Evolutionary conservation across 2,797 vertebrate species (phyloP).

Genomic region (Cirrhinus mrigala): DNA sequence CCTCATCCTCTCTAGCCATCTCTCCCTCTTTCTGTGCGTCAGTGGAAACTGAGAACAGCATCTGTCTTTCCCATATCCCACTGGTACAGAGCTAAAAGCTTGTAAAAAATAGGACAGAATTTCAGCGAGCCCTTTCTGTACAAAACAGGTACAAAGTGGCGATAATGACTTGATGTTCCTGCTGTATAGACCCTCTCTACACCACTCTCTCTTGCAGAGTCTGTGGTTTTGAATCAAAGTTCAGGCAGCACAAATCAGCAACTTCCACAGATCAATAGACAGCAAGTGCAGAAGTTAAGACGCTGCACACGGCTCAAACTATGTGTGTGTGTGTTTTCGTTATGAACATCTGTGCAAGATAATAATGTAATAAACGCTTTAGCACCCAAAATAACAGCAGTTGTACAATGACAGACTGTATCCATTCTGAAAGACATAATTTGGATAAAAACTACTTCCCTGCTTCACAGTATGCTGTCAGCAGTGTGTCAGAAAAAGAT

Average conservation of each 20-base stretch:
- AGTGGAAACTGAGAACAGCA: slow-evolving; percentile 39
- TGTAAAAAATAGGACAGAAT: slow-evolving; percentile 9
- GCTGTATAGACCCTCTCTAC: slow-evolving; percentile 13
- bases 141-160: slow-evolving; percentile 26
- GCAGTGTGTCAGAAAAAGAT: background rate
- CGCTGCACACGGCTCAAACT: slow-evolving; percentile 3
- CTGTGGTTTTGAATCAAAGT: slow-evolving; percentile 35
- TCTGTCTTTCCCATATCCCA: slow-evolving; percentile 33
- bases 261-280: slow-evolving; percentile 39
- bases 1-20: slow-evolving; percentile 18
- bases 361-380: slow-evolving; percentile 16
- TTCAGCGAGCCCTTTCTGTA: background rate
- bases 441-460: slow-evolving; percentile 1
- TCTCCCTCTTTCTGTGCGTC: background rate
- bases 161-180: slow-evolving; percentile 33
- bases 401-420: background rate
- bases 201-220: slow-evolving; percentile 15
- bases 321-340: background rate
- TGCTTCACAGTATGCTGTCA: background rate
- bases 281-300: slow-evolving; percentile 1
- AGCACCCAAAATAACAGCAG: slow-evolving; percentile 15
- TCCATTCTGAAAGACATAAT: background rate
- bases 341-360: background rate
- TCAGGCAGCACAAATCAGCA: slow-evolving; percentile 34
- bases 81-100: slow-evolving; percentile 38